Evolutionary conservation across 2,113 vertebrate species (phyloP), one percentile per base, ranked within the genome.

Genomic region (Cranoglanis bouderius): DNA sequence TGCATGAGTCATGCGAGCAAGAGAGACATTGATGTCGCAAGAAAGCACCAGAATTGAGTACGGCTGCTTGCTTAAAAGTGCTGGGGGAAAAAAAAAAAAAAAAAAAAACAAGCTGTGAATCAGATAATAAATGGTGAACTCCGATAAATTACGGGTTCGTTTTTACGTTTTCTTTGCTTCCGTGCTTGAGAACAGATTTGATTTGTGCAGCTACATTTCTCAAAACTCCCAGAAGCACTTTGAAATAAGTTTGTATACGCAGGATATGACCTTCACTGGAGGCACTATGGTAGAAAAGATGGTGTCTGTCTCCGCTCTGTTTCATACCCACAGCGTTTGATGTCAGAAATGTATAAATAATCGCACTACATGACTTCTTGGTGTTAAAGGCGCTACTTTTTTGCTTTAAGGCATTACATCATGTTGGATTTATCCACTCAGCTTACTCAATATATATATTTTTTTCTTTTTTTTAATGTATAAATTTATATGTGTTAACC

Each of bases 1-100:
- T 46, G 90, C 74, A 75, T 82, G 88, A 88, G 65, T 90, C 88
- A 72, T 86, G 65, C 87, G 67, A 88, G 82, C 77, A 78, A 65
- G 57, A 63, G 29, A 86, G 78, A 92, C 92, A 90, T 92, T 61
- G 88, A 92, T 89, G 87, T 87, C 43, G 89, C 85, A 91, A 90
- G 89, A 57, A 85, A 85, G 67, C 40, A 55, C 46, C 55, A 59
- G 32, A 40, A 65, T 61, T 70, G 61, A 86, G 57, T 46, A 53
- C 14, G 10, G 38, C 85, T 35, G 51, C 55, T 51, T 84, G 57
- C n/a, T 77, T 78, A 80, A 90, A 90, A 90, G 29, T 19, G 49
- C 77, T 53, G 49, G 6, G 16, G 14, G 8, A 32, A 32, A 80
- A 55, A 14, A 9, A 53, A 18, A n/a, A 80, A 8, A 19, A 32